These are phyloP conservation scores for Lepeophtheirus salmonis DNA, from an alignment of 1,140 invertebrate genomes.

Conservation along the genomic window DNA sequence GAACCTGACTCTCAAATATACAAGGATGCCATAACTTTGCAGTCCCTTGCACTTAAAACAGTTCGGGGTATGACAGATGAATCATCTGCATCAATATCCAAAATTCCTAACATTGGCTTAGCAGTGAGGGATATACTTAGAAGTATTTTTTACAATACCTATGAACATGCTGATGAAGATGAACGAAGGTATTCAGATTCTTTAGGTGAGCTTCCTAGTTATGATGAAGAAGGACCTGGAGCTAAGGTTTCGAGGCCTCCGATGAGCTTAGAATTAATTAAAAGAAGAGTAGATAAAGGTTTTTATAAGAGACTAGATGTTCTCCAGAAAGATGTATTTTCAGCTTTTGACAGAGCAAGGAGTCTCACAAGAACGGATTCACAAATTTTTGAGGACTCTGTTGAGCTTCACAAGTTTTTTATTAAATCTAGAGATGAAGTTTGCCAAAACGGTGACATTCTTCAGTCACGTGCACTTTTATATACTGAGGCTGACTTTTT, in stretches of 20 bases:
- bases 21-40: constrained; percentile 85
- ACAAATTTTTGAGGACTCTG: constrained; percentile 79
- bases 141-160: constrained; percentile 75
- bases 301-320: constrained; percentile 76
- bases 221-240: constrained; percentile 42
- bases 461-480: constrained; percentile 33
- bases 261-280: constrained; percentile 63
- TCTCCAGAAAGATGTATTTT: constrained; percentile 92
- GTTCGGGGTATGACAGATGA: constrained; percentile 64
- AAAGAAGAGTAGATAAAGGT: constrained; percentile 59
- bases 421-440: constrained; percentile 35
- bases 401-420: constrained; percentile 81
- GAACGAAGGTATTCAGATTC: constrained; percentile 89
- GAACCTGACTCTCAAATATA: constrained; percentile 98
- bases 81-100: constrained; percentile 29
- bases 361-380: constrained; percentile 71
- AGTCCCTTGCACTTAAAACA: constrained; percentile 73
- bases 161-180: constrained; percentile 89
- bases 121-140: constrained; percentile 77
- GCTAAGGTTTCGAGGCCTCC: constrained; percentile 42
- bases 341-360: constrained; percentile 72
- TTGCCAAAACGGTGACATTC: constrained; percentile 31
- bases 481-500: constrained; percentile 28
- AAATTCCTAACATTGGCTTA: constrained; percentile 34
- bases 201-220: constrained; percentile 75